Evolutionary conservation across 2,113 vertebrate species (phyloP), one percentile per base, ranked within the genome.

Genomic region (Oreocharis arfaki): DNA sequence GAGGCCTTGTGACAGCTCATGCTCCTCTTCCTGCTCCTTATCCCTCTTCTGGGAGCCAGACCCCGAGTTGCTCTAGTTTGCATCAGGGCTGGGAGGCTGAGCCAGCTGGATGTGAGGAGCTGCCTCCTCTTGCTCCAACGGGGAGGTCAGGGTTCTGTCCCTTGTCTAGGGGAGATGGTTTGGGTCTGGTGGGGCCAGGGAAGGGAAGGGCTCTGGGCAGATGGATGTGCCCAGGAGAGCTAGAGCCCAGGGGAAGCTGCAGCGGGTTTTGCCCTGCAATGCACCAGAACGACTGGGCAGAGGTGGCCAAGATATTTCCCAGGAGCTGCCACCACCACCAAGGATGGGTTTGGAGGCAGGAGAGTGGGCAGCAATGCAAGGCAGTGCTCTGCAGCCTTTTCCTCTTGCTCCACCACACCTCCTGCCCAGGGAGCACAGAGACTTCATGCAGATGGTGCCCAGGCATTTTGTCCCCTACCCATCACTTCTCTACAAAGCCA

Each of bases 121-220:
- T 68, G 53, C 35, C 18, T 35, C 71, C 88, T 59, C 37, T n/a
- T 41, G 10, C 56, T 44, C 52, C 5, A 1, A 57, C 32, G 55
- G 18, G 24, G 26, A 50, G 11, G 12, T 68, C 49, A 32, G 32
- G 39, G 32, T 39, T 56, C 42, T 90, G 59, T 11, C 41, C 21
- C 17, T n/a, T 1, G 4, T 24, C 33, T 1, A 0, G 27, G 32
- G 27, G 10, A n/a, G 26, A 49, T 3, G 9, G 13, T 13, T 64
- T 13, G 1, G 13, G 5, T 35, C 63, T 63, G 22, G 52, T 7
- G 4, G 20, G 19, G 24, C 24, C 13, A 39, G 49, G 37, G 26
- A 57, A 32, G 22, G 33, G 23, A 21, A 21, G 35, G 35, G 18
- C 60, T 57, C 26, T 0, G 3, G 20, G 15, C 17, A 37, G 50